These are phyloP conservation scores for Pogonocherus hispidulus DNA, from an alignment of 2,888 invertebrate genomes.

Conservation along the genomic window DNA sequence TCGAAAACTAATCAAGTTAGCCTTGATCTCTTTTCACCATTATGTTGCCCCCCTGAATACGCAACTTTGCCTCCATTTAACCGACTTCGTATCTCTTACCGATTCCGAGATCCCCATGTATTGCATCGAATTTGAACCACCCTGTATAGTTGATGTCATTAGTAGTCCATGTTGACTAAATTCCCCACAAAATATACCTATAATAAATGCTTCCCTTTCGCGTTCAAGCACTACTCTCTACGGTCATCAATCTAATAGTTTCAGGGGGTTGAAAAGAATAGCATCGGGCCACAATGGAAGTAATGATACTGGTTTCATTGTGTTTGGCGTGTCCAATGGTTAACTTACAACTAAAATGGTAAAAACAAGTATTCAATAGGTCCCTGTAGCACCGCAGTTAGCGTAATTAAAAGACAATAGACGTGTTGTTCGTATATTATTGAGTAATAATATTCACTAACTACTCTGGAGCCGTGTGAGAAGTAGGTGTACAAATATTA, in stretches of 20 bases:
- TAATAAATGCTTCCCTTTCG: no score
- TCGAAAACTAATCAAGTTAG: no score
- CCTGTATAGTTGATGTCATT: no score
- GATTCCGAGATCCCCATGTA: no score
- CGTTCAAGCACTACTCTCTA: neutral
- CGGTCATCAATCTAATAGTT: neutral
- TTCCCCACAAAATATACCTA: no score
- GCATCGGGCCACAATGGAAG: neutral
- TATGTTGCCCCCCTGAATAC: no score
- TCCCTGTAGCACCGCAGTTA: neutral
- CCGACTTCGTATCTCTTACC: no score
- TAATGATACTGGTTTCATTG: neutral
- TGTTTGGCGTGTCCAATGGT: neutral
- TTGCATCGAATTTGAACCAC: no score
- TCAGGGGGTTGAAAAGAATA: neutral
- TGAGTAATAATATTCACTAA: neutral
- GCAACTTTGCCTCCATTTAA: no score
- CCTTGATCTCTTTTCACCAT: no score
- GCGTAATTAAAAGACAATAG: neutral
- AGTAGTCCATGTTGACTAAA: no score
- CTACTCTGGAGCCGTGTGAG: neutral
- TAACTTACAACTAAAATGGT: neutral
- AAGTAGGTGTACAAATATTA: neutral
- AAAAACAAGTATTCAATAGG: neutral
- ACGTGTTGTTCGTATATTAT: neutral